Evolutionary conservation across 2,113 vertebrate species (phyloP).

Genomic region (Oncorhynchus masou): DNA sequence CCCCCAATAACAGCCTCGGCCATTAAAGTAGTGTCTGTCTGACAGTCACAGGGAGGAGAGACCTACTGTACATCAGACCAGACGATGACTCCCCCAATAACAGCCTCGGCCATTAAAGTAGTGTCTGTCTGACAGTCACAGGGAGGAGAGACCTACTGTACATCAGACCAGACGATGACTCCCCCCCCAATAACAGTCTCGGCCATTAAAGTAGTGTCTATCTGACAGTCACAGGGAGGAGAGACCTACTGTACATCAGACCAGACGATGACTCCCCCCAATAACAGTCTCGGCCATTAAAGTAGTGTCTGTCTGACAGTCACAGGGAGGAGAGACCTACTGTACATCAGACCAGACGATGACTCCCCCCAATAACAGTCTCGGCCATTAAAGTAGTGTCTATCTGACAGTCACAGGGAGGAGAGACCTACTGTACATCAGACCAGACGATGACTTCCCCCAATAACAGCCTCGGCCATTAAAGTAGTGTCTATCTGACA

Average conservation of each 20-base stretch:
- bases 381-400: too few relatives aligned
- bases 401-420: slow-evolving; percentile 12
- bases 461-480: too few relatives aligned
- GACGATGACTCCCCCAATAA: slow-evolving; percentile 21
- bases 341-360: slow-evolving; percentile 1
- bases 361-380: slow-evolving; percentile 11
- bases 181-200: slow-evolving; percentile 8
- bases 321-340: slow-evolving; percentile 7
- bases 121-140: slow-evolving; percentile 10
- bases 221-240: slow-evolving; percentile 20
- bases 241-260: background rate
- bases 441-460: slow-evolving; percentile 19
- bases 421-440: slow-evolving; percentile 1
- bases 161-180: slow-evolving; percentile 13
- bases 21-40: background rate
- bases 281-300: background rate
- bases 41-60: slow-evolving; percentile 20
- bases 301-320: slow-evolving; percentile 7
- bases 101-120: too few relatives aligned
- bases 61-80: too few relatives aligned
- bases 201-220: too few relatives aligned
- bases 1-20: slow-evolving; percentile 2
- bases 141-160: slow-evolving; percentile 4
- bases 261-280: slow-evolving; percentile 20
- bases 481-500: slow-evolving; percentile 2